Evolutionary conservation across 2,113 vertebrate species (phyloP).

Genomic region (Callipepla squamata): DNA sequence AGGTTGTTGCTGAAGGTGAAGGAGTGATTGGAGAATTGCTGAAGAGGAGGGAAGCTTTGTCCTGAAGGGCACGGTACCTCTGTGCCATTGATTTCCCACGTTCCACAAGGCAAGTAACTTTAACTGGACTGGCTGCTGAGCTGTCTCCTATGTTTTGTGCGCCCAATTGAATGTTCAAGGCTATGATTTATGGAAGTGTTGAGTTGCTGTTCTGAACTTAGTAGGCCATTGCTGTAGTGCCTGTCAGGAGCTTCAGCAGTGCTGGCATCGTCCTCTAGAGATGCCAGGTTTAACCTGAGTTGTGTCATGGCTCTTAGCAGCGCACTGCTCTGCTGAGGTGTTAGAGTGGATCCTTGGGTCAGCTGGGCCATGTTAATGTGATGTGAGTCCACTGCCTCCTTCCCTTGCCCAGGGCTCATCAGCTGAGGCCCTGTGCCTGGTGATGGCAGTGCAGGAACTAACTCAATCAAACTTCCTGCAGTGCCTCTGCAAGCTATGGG

Average conservation of each 20-base stretch:
- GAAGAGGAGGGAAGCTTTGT: neutral
- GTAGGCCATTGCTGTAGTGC: neutral
- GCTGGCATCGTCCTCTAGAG: neutral
- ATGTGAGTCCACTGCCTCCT: neutral
- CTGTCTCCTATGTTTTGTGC: neutral
- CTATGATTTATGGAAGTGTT: neutral
- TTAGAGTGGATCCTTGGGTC: neutral
- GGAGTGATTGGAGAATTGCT: neutral
- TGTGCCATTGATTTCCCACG: neutral
- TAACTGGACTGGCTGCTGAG: neutral
- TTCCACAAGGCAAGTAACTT: neutral
- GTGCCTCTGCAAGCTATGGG: neutral
- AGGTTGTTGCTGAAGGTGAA: neutral
- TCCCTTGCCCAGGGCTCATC: neutral
- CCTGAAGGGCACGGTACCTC: neutral
- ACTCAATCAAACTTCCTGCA: neutral
- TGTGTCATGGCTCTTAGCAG: neutral
- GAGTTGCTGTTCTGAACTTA: neutral
- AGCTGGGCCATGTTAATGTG: neutral
- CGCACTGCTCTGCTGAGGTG: neutral
- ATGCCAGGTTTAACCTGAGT: neutral
- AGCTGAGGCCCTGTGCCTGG: rapidly evolving
- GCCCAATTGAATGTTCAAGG: neutral
- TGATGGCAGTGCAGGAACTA: neutral
- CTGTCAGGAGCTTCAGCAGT: neutral